phyloP scores from a whole-genome alignment of 2,113 vertebrate species.

The Puma concolor region DNA sequence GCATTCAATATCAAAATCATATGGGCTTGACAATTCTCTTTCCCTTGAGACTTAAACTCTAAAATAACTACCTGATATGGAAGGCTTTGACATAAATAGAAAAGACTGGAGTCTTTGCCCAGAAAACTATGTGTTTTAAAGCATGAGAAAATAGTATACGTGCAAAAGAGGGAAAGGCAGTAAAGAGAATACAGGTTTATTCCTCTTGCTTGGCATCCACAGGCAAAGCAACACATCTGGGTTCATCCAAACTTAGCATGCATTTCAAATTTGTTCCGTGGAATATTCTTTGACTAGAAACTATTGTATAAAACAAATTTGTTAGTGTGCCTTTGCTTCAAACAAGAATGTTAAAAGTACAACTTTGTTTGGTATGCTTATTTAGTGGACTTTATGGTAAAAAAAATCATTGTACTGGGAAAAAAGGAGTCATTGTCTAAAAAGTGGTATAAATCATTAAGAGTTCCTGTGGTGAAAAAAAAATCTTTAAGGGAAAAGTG shows the following conservation, averaged over 20 bases:
- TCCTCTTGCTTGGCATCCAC: neutral
- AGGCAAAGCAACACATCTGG: neutral
- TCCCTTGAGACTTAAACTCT: neutral
- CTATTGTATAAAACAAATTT: neutral
- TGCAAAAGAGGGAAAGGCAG: neutral
- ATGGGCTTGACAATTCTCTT: neutral
- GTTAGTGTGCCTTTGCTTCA: neutral
- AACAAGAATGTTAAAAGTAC: slow-evolving; percentile 29
- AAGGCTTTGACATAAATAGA: neutral
- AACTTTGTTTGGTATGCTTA: neutral
- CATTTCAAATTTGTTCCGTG: slow-evolving; percentile 1
- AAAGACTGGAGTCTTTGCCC: neutral
- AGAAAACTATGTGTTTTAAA: neutral
- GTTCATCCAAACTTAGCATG: neutral
- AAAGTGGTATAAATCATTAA: slow-evolving; percentile 11
- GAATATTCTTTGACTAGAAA: slow-evolving; percentile 41
- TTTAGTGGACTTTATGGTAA: neutral
- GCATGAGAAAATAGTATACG: neutral
- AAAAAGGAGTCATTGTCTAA: slow-evolving; percentile 4
- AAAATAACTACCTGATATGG: neutral
- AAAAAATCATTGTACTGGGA: neutral
- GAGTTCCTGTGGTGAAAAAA: neutral
- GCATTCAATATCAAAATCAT: neutral
- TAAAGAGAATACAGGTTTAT: neutral
- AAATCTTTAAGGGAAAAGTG: neutral